These are phyloP conservation scores for Parnassius mnemosyne DNA, from an alignment of 2,888 invertebrate genomes.

Conservation along the genomic window DNA sequence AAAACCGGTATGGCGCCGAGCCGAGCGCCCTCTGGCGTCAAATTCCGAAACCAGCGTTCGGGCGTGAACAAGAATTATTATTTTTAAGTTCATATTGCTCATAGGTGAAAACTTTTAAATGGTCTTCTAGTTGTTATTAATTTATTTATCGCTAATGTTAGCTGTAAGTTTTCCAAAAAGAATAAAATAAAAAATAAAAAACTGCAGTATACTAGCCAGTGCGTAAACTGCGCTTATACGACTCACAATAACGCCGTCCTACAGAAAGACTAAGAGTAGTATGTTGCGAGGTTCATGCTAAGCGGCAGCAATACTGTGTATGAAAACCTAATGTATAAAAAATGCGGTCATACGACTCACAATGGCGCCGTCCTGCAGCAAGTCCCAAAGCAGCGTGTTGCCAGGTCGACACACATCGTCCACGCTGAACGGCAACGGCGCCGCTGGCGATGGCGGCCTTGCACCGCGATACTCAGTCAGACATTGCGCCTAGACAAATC, in stretches of 20 bases:
- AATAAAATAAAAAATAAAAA: no score
- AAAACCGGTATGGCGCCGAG: no score
- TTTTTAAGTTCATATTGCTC: no score
- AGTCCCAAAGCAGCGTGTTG: conserved; percentile 95
- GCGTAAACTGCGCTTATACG: conserved; percentile 8
- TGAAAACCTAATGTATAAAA: background rate
- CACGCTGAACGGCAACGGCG: conserved; percentile 73
- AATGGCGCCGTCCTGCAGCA: conserved; percentile 94
- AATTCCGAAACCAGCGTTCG: no score
- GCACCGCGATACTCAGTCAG: conserved; percentile 35
- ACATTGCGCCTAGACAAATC: conserved; percentile 32
- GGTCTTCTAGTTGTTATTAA: no score
- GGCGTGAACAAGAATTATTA: no score
- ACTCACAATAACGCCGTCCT: conserved; percentile 93
- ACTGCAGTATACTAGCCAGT: conserved; percentile 30
- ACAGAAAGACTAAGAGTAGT: conserved; percentile 95
- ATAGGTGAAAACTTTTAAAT: no score
- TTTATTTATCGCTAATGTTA: no score
- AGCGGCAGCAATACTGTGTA: conserved; percentile 52
- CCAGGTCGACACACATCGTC: conserved; percentile 94
- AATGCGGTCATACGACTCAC: conserved; percentile 70
- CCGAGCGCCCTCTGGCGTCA: no score
- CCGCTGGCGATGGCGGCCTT: conserved; percentile 41
- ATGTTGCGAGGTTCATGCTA: conserved; percentile 92
- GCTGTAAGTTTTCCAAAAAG: no score